A percentile compares a stretch with the other conserved stretches of the same genome.
Evolutionary conservation across 2,797 vertebrate species (phyloP).

Genomic region (Danio albolineatus): DNA sequence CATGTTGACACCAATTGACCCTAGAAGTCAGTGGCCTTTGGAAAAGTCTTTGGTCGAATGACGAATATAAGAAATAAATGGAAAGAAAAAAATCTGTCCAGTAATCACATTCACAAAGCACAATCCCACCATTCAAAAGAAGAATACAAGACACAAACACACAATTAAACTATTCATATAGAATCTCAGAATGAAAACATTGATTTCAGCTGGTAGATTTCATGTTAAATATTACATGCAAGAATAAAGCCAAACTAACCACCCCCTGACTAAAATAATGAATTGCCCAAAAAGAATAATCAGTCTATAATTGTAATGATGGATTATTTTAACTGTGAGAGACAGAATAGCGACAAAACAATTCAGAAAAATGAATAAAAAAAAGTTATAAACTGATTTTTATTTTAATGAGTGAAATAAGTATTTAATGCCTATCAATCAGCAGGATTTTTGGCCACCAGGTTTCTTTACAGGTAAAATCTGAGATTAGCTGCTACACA

Average conservation of each 20-base stretch:
- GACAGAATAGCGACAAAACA: too few relatives aligned
- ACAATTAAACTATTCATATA: constrained; percentile 47
- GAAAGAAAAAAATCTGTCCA: constrained; percentile 28
- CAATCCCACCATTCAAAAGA: constrained; percentile 37
- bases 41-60: constrained; percentile 36
- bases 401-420: too few relatives aligned
- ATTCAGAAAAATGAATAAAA: too few relatives aligned
- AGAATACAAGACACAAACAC: constrained; percentile 45
- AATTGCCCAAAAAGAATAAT: too few relatives aligned
- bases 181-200: constrained; percentile 21
- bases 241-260: not conserved
- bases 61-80: not conserved
- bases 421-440: too few relatives aligned
- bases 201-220: not conserved
- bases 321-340: too few relatives aligned
- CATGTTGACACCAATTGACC: constrained; percentile 37
- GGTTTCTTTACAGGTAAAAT: too few relatives aligned
- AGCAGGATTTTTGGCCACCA: too few relatives aligned
- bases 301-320: too few relatives aligned
- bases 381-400: too few relatives aligned
- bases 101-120: constrained; percentile 35
- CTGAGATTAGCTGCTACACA: too few relatives aligned
- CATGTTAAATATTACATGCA: not conserved
- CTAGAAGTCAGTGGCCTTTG: constrained; percentile 47
- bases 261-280: too few relatives aligned